Evolutionary conservation across 2,888 invertebrate genomes (phyloP).

Genomic region (Macroteleia sp.): DNA sequence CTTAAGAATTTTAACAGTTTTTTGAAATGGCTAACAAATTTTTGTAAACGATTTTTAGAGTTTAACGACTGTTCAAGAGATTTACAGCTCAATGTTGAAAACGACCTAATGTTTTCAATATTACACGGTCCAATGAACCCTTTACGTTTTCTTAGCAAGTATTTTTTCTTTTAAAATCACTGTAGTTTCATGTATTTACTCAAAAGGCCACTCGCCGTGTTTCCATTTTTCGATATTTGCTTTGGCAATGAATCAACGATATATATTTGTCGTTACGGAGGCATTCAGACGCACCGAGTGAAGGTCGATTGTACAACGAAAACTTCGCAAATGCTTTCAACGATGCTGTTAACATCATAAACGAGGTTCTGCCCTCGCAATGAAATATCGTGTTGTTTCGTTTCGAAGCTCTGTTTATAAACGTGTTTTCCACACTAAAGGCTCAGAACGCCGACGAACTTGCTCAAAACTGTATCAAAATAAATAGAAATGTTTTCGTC

Average conservation of each 20-base stretch:
- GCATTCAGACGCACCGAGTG: slow-evolving; percentile 40
- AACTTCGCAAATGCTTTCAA: slow-evolving; percentile 6
- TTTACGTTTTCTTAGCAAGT: too few species aligned
- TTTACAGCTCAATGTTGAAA: too few species aligned
- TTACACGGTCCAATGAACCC: too few species aligned
- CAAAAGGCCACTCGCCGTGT: slow-evolving; percentile 15
- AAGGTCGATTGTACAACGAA: slow-evolving; percentile 44
- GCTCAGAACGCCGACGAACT: slow-evolving; percentile 6
- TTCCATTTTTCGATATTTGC: slow-evolving; percentile 44
- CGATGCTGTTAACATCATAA: slow-evolving; percentile 4
- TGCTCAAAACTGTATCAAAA: slow-evolving; percentile 22
- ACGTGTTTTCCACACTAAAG: slow-evolving; percentile 1
- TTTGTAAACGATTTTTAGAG: too few species aligned
- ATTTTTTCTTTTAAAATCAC: too few species aligned
- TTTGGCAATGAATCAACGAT: slow-evolving; percentile 57
- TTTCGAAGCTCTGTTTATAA: background rate
- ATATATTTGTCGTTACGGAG: slow-evolving; percentile 51
- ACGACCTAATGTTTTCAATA: too few species aligned
- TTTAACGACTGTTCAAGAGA: too few species aligned
- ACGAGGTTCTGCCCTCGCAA: background rate
- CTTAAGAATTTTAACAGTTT: too few species aligned
- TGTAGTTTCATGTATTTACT: slow-evolving; percentile 37
- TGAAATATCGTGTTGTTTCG: background rate
- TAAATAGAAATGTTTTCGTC: slow-evolving; percentile 32
- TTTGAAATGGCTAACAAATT: too few species aligned